Percentiles rank a stretch among this genome's conserved stretches.
Evolutionary conservation across 2,113 vertebrate genomes (phyloP).

Genomic region (Prionailurus bengalensis): DNA sequence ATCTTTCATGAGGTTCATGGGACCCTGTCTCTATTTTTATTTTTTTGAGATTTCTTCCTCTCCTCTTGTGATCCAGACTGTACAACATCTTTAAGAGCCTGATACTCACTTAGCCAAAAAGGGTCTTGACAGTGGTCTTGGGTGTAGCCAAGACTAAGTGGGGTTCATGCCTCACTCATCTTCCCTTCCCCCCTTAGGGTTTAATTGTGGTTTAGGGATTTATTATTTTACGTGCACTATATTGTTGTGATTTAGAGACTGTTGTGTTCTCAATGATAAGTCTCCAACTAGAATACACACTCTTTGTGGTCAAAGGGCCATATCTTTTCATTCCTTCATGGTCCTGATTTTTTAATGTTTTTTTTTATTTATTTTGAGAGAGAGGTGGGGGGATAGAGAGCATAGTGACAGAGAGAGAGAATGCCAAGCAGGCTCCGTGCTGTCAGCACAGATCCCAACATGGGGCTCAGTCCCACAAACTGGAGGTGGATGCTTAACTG

Average conservation of each 20-base stretch:
- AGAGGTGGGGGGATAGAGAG: too few relatives aligned
- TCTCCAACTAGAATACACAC: not conserved
- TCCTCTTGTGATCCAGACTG: not conserved
- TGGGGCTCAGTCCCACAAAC: too few relatives aligned
- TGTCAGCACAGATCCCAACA: too few relatives aligned
- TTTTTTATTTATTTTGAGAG: too few relatives aligned
- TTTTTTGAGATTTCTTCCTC: constrained; percentile 5
- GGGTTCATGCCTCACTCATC: not conserved
- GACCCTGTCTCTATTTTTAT: not conserved
- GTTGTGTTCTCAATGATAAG: not conserved
- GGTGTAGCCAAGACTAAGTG: not conserved
- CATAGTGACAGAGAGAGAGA: too few relatives aligned
- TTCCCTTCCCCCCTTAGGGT: not conserved
- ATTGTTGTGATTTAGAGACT: constrained; percentile 45
- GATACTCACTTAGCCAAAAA: not conserved
- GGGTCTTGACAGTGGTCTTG: not conserved
- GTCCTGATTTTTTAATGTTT: not conserved
- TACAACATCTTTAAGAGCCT: not conserved
- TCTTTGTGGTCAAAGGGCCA: not conserved
- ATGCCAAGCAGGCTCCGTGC: too few relatives aligned
- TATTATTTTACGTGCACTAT: not conserved
- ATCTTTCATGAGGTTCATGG: not conserved
- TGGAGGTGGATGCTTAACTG: too few relatives aligned
- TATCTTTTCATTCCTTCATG: constrained; percentile 33
- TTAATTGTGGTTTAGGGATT: constrained; percentile 25